These are phyloP conservation scores for Monopterus albus DNA, from an alignment of 2,113 vertebrate species.

Conservation along the genomic window DNA sequence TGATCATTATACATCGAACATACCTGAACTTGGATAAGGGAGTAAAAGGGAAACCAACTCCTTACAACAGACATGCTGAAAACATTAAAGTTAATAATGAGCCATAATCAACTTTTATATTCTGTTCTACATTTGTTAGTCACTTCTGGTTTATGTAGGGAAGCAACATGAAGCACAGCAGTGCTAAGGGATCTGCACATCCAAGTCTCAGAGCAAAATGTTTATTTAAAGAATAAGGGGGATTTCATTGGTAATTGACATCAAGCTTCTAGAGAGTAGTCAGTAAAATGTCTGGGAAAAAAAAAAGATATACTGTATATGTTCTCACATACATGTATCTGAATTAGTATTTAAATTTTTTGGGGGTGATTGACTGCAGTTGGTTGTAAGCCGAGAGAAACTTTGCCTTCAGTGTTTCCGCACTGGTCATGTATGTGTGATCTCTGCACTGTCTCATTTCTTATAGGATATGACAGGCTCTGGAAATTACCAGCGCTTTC, in stretches of 20 bases:
- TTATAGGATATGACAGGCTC: conserved; percentile 67
- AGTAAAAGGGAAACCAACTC: conserved; percentile 12
- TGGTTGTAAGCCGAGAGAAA: conserved; percentile 41
- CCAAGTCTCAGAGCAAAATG: conserved; percentile 20
- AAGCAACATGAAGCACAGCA: conserved; percentile 3
- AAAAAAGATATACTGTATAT: not conserved
- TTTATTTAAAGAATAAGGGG: conserved; percentile 32
- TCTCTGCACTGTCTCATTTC: conserved; percentile 64
- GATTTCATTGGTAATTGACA: conserved; percentile 6
- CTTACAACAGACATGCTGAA: conserved; percentile 45
- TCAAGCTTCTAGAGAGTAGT: conserved; percentile 5
- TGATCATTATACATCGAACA: conserved; percentile 50
- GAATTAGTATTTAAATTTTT: conserved; percentile 27
- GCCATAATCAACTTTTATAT: conserved; percentile 56
- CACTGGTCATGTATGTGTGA: conserved; percentile 41
- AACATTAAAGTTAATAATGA: conserved; percentile 59
- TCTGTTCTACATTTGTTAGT: conserved; percentile 48
- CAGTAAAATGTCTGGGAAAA: conserved; percentile 20
- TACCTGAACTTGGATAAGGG: conserved; percentile 1
- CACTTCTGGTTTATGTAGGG: conserved; percentile 43
- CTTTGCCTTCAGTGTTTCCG: conserved; percentile 40
- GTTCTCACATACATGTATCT: conserved; percentile 8
- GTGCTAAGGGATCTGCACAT: not conserved
- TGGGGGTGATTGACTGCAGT: conserved; percentile 46
- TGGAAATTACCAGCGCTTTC: conserved; percentile 63